A percentile compares a stretch with the other conserved stretches of the same genome.
Evolutionary conservation across 1,140 invertebrate genomes (phyloP).

Genomic region (Papilio polytes): DNA sequence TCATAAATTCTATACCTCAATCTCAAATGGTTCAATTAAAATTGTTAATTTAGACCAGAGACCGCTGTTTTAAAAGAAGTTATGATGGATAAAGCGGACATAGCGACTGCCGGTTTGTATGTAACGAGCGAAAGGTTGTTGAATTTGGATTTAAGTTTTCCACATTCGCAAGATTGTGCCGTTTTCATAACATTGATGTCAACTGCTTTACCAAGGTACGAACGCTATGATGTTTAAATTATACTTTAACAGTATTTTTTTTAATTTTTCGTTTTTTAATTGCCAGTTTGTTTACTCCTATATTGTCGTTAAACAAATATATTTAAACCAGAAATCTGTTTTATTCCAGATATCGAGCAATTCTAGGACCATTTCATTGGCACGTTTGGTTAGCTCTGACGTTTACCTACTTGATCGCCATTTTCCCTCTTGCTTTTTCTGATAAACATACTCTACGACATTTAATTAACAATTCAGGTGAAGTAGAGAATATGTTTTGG

Average conservation of each 20-base stretch:
- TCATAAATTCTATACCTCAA: slow-evolving; percentile 5
- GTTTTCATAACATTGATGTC: slow-evolving; percentile 89
- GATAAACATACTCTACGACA: slow-evolving; percentile 86
- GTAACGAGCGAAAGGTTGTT: slow-evolving; percentile 83
- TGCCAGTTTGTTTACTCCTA: neutral
- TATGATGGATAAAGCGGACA: slow-evolving; percentile 79
- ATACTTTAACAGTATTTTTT: neutral
- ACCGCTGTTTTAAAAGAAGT: slow-evolving; percentile 85
- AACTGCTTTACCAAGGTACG: slow-evolving; percentile 88
- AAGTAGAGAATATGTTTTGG: slow-evolving; percentile 91
- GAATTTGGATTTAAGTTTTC: slow-evolving; percentile 84
- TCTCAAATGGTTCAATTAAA: neutral
- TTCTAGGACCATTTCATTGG: slow-evolving; percentile 91
- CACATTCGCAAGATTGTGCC: slow-evolving; percentile 89
- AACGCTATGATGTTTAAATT: neutral
- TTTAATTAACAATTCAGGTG: slow-evolving; percentile 86
- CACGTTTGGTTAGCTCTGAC: slow-evolving; percentile 89
- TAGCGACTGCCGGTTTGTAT: slow-evolving; percentile 88
- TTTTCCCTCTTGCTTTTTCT: slow-evolving; percentile 89
- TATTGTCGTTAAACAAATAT: neutral
- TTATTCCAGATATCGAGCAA: slow-evolving; percentile 88
- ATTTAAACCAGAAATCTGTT: neutral
- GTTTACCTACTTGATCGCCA: slow-evolving; percentile 87
- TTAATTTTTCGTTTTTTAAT: neutral
- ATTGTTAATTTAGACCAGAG: slow-evolving; percentile 74